phyloP scores from a whole-genome alignment of 2,113 vertebrate species.

The Carassius carassius region DNA sequence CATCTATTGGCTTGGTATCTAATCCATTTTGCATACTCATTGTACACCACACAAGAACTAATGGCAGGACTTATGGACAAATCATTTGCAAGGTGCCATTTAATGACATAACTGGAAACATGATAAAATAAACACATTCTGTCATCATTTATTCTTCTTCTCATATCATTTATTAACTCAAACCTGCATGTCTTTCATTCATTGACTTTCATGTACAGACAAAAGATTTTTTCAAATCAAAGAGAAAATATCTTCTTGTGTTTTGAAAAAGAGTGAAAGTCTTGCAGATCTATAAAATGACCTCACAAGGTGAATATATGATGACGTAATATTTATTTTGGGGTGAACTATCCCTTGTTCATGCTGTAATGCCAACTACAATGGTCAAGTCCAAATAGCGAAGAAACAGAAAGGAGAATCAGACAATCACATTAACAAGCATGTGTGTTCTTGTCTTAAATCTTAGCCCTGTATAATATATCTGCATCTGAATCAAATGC shows the following conservation, averaged over 20 bases:
- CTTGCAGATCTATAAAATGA: background rate
- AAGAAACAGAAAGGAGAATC: background rate
- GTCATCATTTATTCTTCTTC: background rate
- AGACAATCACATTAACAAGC: background rate
- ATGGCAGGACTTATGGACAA: background rate
- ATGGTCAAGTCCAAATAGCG: background rate
- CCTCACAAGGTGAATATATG: background rate
- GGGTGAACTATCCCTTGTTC: background rate
- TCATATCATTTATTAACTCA: background rate
- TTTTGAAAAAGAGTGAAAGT: background rate
- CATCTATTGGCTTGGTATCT: constrained; percentile 17
- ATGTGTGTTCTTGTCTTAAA: background rate
- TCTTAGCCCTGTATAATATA: no score
- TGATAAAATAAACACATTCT: no score
- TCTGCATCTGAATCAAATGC: background rate
- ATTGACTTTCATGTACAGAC: background rate
- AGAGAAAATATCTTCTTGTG: background rate
- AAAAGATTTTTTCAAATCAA: background rate
- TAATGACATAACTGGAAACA: background rate
- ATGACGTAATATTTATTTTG: background rate
- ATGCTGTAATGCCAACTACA: background rate
- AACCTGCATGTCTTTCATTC: background rate
- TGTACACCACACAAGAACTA: background rate
- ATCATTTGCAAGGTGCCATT: background rate
- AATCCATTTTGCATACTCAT: background rate